Percentiles rank a stretch among this genome's conserved stretches.
These are phyloP conservation scores for Corythornis leucogaster DNA, from an alignment of 2,797 vertebrate species.

Conservation along the genomic window DNA sequence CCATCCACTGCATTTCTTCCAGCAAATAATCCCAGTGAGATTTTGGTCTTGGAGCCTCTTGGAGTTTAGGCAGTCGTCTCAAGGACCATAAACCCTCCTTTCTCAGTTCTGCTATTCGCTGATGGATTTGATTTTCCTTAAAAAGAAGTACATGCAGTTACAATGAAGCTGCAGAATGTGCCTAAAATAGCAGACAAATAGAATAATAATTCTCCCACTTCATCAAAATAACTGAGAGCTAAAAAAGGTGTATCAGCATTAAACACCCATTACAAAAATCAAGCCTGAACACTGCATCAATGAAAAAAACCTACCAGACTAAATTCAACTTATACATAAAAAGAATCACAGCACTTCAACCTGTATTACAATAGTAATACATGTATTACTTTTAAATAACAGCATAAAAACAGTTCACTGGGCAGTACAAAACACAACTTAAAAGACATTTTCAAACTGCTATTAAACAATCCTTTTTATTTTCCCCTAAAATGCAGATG, in stretches of 20 bases:
- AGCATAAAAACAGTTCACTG: background rate
- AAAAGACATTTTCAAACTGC: background rate
- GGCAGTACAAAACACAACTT: background rate
- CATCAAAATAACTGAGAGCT: background rate
- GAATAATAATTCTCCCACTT: background rate
- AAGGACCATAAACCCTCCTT: constrained; percentile 97
- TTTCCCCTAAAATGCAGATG: background rate
- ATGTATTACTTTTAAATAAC: background rate
- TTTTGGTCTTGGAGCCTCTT: constrained; percentile 91
- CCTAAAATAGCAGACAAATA: background rate
- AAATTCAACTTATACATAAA: background rate
- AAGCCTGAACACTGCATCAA: background rate
- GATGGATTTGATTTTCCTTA: constrained; percentile 95
- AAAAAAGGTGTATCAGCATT: background rate
- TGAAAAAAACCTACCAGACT: background rate
- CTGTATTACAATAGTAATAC: background rate
- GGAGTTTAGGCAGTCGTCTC: constrained; percentile 91
- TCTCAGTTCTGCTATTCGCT: constrained; percentile 92
- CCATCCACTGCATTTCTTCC: constrained; percentile 99
- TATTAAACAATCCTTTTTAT: background rate
- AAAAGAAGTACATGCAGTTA: constrained; percentile 3
- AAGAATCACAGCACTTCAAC: background rate
- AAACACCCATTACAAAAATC: background rate
- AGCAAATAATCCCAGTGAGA: constrained; percentile 98
- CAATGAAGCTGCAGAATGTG: background rate